Conservation (phyloP, 2,888 invertebrate species). For the Cheilosia impressa region DNA sequence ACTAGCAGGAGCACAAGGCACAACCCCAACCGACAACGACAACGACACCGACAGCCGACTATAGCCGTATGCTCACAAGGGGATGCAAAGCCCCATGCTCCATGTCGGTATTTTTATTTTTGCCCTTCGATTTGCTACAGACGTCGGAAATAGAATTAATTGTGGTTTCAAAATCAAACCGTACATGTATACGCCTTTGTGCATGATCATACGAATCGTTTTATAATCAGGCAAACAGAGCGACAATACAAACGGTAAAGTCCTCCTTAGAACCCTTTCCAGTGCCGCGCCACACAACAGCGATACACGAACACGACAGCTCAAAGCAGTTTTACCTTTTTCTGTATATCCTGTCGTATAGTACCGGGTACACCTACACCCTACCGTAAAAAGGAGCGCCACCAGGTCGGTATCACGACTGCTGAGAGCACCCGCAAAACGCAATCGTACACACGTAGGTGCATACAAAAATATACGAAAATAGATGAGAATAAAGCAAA, state of each 20-base stretch:
- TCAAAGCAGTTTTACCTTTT: conserved; percentile 37
- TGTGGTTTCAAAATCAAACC: conserved; percentile 44
- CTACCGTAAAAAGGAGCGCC: background rate
- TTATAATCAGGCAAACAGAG: conserved; percentile 45
- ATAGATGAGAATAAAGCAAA: conserved; percentile 32
- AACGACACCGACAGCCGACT: background rate
- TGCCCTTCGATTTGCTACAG: conserved; percentile 39
- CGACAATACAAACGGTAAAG: conserved; percentile 33
- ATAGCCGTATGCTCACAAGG: no score
- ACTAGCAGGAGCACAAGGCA: background rate
- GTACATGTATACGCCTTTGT: conserved; percentile 9
- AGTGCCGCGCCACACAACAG: conserved; percentile 13
- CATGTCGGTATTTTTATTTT: background rate
- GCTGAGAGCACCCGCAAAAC: background rate
- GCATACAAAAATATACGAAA: conserved; percentile 24
- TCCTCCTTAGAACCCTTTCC: conserved; percentile 15
- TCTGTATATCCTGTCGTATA: conserved; percentile 5
- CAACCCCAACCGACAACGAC: background rate
- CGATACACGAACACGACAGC: background rate
- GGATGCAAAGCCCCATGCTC: background rate
- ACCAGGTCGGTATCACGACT: conserved; percentile 22
- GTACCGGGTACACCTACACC: background rate
- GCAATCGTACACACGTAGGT: background rate
- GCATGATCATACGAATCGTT: conserved; percentile 27
- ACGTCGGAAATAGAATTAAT: conserved; percentile 57